Percentiles rank a stretch among this genome's conserved stretches.
phyloP scores from a whole-genome alignment of 2,113 vertebrate species.

The Gasterosteus aculeatus region DNA sequence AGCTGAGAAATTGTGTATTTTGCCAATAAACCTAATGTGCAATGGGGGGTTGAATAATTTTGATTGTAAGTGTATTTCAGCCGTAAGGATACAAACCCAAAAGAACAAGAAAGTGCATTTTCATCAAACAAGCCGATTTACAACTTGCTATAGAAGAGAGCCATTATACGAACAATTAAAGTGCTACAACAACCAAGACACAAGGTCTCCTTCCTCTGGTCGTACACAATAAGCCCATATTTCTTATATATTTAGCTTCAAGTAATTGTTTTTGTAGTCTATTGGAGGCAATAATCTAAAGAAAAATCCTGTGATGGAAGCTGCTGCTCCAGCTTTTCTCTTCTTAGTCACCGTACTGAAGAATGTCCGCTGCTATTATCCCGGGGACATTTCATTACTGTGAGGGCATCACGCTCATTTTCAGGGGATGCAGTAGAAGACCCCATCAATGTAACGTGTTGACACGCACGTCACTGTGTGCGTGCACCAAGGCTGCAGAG shows the following conservation, averaged over 20 bases:
- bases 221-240: background rate
- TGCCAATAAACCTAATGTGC: too few relatives aligned
- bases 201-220: background rate
- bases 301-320: slow-evolving; percentile 9
- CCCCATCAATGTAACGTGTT: slow-evolving; percentile 9
- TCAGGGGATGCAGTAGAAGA: slow-evolving; percentile 30
- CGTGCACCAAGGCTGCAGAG: slow-evolving; percentile 29
- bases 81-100: too few relatives aligned
- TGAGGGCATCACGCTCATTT: slow-evolving; percentile 31
- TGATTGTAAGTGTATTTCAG: too few relatives aligned
- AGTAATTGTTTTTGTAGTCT: background rate
- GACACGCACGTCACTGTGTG: slow-evolving; percentile 1
- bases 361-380: slow-evolving; percentile 15
- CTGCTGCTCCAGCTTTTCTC: slow-evolving; percentile 24
- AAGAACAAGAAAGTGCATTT: too few relatives aligned
- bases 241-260: background rate
- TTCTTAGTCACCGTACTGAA: slow-evolving; percentile 15
- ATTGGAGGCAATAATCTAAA: slow-evolving; percentile 15
- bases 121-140: too few relatives aligned
- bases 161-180: too few relatives aligned
- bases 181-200: background rate
- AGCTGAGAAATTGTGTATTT: too few relatives aligned
- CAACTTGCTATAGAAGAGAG: too few relatives aligned
- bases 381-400: slow-evolving; percentile 39
- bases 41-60: too few relatives aligned